These are phyloP conservation scores for Ctenicera cuprea DNA, from an alignment of 2,888 invertebrate species.

Conservation along the genomic window DNA sequence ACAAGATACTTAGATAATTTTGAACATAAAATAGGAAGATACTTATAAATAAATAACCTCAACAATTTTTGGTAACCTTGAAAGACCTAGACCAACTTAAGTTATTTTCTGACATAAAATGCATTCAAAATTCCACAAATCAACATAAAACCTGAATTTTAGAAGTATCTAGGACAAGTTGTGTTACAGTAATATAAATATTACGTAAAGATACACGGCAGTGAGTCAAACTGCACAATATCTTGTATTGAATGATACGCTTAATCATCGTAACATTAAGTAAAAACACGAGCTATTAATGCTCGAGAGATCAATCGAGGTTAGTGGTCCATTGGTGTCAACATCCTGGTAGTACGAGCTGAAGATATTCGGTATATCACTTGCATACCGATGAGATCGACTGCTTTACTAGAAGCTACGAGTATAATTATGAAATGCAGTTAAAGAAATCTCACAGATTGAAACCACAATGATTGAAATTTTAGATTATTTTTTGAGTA, in stretches of 20 bases:
- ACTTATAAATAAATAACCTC: no score
- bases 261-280: conserved; percentile 3
- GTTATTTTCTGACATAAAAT: background rate
- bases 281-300: conserved; percentile 19
- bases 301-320: conserved; percentile 54
- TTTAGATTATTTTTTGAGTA: no score
- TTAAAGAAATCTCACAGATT: no score
- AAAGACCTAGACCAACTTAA: conserved; percentile 16
- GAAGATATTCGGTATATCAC: conserved; percentile 50
- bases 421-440: no score
- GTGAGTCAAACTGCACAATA: background rate
- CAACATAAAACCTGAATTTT: conserved; percentile 5
- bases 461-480: no score
- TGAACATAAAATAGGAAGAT: no score
- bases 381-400: conserved; percentile 19
- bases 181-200: background rate
- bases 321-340: conserved; percentile 58
- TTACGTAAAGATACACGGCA: background rate
- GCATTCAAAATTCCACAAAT: background rate
- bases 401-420: background rate
- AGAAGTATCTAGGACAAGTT: background rate
- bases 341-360: conserved; percentile 54
- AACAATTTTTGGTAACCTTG: background rate
- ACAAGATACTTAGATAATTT: no score
- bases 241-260: conserved; percentile 2